A percentile compares a stretch with the other conserved stretches of the same genome.
Evolutionary conservation across 1,140 invertebrate genomes (phyloP).

Genomic region (Aphidius ervi): DNA sequence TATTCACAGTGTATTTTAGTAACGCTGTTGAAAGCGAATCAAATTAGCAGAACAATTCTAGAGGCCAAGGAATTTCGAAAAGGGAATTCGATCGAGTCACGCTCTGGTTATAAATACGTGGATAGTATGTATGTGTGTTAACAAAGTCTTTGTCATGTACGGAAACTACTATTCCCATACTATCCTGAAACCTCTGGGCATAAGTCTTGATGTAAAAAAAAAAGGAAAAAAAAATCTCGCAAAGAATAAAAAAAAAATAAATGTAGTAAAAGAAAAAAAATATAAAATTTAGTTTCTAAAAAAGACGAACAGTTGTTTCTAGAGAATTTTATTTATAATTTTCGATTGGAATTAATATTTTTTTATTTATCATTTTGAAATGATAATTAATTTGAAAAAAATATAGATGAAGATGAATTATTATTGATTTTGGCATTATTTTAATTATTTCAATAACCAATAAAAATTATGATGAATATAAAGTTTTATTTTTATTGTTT

Average conservation of each 20-base stretch:
- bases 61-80: background rate
- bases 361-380: background rate
- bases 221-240: background rate
- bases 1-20: background rate
- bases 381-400: no score
- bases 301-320: slow-evolving; percentile 19
- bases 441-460: no score
- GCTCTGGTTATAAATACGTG: slow-evolving; percentile 17
- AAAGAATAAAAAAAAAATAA: slow-evolving; percentile 1
- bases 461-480: no score
- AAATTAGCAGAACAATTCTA: slow-evolving; percentile 10
- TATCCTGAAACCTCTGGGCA: background rate
- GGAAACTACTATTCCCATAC: background rate
- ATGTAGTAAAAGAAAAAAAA: background rate
- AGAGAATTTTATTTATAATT: background rate
- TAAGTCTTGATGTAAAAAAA: background rate
- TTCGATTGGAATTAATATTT: background rate
- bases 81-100: slow-evolving; percentile 17
- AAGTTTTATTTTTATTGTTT: no score
- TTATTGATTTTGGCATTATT: background rate
- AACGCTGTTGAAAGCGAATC: slow-evolving; percentile 3
- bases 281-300: slow-evolving; percentile 17
- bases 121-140: background rate
- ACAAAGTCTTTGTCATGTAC: slow-evolving; percentile 1
- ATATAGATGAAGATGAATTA: no score